Base-by-base conservation (phyloP, 2,797 vertebrate species). In the Tarsius wallacei region DNA sequence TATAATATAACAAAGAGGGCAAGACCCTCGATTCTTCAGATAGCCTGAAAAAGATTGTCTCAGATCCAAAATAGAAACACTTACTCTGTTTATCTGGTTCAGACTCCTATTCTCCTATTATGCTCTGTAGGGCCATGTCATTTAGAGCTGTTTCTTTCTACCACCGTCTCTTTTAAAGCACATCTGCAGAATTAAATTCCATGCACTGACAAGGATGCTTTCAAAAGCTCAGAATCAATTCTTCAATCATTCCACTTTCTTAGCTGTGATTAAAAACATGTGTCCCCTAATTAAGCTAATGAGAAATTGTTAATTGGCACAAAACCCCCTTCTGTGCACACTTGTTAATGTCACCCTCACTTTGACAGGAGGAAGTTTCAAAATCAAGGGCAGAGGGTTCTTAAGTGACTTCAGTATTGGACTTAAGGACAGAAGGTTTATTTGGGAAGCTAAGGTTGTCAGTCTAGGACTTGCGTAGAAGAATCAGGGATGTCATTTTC, bases 201-300 rank as follows among this genome's bases (percentile, higher is more conserved):
- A 51, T 71, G 82, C 93, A 59, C 97, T 98, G 98, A 98, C 98
- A 98, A 94, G 92, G 91, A 96, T 22, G 81, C 98, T 97, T 98
- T 97, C 97, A 97, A 98, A 98, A 98, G 96, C 97, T 94, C 95
- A 51, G 61, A 99, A 99, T 99, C 98, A 98, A 98, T 99, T 98
- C 98, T 98, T 99, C 98, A 98, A 98, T 99, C 98, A 98, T 97
- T 98, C 97, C 86, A 84, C 97, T 96, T 99, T 99, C 98, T 98
- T 97, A 98, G 98, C 98, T 98, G 98, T 99, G 99, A 99, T 99
- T 99, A 99, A 99, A 99, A 99, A 99, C 99, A 99, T 99, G 99
- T 99, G 99, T 99, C 98, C 98, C 97, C 94, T 99, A 99, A 99
- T 99, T 99, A 99, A 98, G 98, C 99, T 99, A 99, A 99, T 63